Evolutionary conservation across 2,888 invertebrate species (phyloP).

Genomic region (Caenorhabditis sp.): DNA sequence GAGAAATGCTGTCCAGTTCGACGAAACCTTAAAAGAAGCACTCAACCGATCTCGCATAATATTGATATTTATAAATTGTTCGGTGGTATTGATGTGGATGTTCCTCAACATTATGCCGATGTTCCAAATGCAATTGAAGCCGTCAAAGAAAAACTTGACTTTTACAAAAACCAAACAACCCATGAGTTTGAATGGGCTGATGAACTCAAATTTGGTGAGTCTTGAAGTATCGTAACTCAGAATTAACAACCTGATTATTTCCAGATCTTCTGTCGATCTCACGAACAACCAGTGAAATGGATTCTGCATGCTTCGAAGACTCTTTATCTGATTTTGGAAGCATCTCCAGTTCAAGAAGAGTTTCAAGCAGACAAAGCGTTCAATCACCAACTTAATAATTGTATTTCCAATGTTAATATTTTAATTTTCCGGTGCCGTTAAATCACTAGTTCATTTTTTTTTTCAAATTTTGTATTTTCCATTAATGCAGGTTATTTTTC

Average conservation of each 20-base stretch:
- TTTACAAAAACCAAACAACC: slow-evolving; percentile 59
- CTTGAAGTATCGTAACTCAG: background rate
- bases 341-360: slow-evolving; percentile 14
- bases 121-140: slow-evolving; percentile 46
- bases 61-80: slow-evolving; percentile 58
- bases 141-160: slow-evolving; percentile 43
- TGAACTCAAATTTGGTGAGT: slow-evolving; percentile 19
- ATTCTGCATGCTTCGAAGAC: slow-evolving; percentile 25
- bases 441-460: no score
- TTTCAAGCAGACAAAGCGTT: background rate
- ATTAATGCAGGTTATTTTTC: no score
- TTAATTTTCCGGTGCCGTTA: background rate
- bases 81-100: slow-evolving; percentile 50
- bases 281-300: slow-evolving; percentile 38
- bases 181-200: slow-evolving; percentile 52
- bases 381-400: background rate
- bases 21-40: slow-evolving; percentile 21
- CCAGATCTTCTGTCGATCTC: slow-evolving; percentile 32
- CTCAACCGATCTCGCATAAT: slow-evolving; percentile 58
- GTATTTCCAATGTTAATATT: background rate
- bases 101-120: slow-evolving; percentile 46
- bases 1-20: background rate
- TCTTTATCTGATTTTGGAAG: slow-evolving; percentile 35
- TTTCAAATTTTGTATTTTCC: no score
- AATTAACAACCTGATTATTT: background rate